These are phyloP conservation scores for Orthonevra nobilis DNA, from an alignment of 2,888 invertebrate genomes.

Conservation along the genomic window DNA sequence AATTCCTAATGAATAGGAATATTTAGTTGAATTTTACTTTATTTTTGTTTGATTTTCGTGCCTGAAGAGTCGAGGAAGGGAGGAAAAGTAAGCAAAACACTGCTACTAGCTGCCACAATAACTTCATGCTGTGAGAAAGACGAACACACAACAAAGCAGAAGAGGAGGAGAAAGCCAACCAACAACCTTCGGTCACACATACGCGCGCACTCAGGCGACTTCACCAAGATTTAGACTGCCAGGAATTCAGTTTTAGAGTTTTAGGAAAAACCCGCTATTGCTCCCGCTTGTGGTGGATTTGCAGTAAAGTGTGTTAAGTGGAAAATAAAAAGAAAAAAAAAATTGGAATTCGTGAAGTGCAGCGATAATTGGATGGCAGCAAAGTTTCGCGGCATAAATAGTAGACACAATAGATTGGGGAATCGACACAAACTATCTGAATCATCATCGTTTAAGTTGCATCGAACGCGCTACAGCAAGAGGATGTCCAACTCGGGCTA, in stretches of 20 bases:
- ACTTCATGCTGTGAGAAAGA: constrained; percentile 35
- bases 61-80: constrained; percentile 33
- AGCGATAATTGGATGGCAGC: constrained; percentile 59
- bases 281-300: no score
- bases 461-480: constrained; percentile 37
- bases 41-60: constrained; percentile 61
- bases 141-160: constrained; percentile 27
- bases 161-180: constrained; percentile 27
- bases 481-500: constrained; percentile 73
- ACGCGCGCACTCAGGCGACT: background rate
- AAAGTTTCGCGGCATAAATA: constrained; percentile 39
- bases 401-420: constrained; percentile 32
- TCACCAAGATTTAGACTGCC: no score
- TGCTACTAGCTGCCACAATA: constrained; percentile 45
- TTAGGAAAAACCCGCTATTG: no score
- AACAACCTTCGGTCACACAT: constrained; percentile 3
- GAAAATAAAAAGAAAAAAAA: no score
- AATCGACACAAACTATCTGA: constrained; percentile 39
- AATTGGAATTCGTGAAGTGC: background rate
- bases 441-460: constrained; percentile 17
- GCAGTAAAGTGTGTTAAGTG: no score
- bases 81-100: background rate
- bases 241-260: no score
- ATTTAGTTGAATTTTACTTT: constrained; percentile 67
- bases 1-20: constrained; percentile 70